Percentiles rank a stretch among this genome's conserved stretches.
These are phyloP conservation scores for Chrysolina americana DNA, from an alignment of 2,888 invertebrate genomes.

Conservation along the genomic window DNA sequence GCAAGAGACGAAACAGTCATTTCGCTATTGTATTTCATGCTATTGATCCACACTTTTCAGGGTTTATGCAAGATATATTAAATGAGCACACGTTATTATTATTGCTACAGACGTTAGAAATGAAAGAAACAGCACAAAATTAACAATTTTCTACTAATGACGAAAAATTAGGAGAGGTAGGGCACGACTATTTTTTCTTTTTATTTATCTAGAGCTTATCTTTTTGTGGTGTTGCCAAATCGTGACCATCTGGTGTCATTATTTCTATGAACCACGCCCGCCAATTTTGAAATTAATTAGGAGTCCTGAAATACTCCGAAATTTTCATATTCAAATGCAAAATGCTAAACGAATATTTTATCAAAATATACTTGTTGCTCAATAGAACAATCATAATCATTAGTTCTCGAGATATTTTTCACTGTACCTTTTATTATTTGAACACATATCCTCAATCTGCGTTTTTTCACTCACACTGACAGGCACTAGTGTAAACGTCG, in stretches of 20 bases:
- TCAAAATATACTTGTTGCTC: no score
- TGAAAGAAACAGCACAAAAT: slow-evolving; percentile 27
- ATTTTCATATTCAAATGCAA: no score
- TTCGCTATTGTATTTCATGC: slow-evolving; percentile 64
- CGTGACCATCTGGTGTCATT: slow-evolving; percentile 28
- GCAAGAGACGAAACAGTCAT: slow-evolving; percentile 64
- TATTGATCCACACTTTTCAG: slow-evolving; percentile 66
- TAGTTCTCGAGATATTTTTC: no score
- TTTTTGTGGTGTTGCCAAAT: slow-evolving; percentile 39
- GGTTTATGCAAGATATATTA: slow-evolving; percentile 27
- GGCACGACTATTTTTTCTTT: slow-evolving; percentile 44
- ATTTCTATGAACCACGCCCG: slow-evolving; percentile 35
- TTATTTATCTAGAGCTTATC: slow-evolving; percentile 47
- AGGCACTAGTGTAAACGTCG: no score
- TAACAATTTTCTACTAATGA: slow-evolving; percentile 30
- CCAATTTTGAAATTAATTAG: slow-evolving; percentile 39
- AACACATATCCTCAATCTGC: no score
- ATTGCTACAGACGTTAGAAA: slow-evolving; percentile 32
- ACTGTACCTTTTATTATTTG: no score
- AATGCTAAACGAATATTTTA: no score
- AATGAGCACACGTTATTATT: slow-evolving; percentile 31
- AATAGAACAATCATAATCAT: no score
- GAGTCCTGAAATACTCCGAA: no score
- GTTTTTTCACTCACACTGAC: no score
- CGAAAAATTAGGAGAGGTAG: slow-evolving; percentile 41